Conservation (phyloP, 2,888 invertebrate species). For the Heterodera filipjevi region DNA sequence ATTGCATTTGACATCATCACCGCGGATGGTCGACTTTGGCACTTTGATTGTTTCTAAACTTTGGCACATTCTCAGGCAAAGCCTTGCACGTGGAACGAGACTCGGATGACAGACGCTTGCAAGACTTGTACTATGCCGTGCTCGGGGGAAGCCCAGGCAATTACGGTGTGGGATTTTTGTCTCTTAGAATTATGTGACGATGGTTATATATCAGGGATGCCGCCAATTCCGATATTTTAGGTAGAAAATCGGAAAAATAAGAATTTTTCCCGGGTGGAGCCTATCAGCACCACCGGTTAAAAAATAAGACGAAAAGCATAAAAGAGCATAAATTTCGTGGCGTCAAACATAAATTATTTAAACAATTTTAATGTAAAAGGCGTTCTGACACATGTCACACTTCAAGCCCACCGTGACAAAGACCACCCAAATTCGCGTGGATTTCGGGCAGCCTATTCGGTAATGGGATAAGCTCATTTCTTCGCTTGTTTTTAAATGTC, state of each 20-base stretch:
- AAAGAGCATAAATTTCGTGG: background rate
- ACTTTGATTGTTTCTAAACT: background rate
- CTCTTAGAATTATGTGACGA: no score
- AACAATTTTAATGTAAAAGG: background rate
- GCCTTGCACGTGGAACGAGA: background rate
- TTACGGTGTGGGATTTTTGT: background rate
- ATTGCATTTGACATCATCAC: slow-evolving; percentile 11
- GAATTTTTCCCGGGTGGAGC: background rate
- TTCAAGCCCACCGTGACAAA: background rate
- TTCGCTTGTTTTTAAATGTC: background rate
- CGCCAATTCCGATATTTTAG: no score
- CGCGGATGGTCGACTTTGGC: background rate
- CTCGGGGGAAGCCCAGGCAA: slow-evolving; percentile 16
- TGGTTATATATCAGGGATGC: no score
- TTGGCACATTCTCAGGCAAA: background rate
- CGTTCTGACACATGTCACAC: background rate
- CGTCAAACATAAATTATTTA: background rate
- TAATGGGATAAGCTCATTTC: background rate
- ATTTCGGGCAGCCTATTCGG: background rate
- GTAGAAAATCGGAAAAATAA: no score
- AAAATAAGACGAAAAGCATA: no score
- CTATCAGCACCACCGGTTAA: no score
- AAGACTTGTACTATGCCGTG: slow-evolving; percentile 4
- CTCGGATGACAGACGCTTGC: background rate
- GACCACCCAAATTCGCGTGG: slow-evolving; percentile 8